Base-by-base conservation (phyloP, 2,888 invertebrate genomes). In the Seladonia tumulorum region DNA sequence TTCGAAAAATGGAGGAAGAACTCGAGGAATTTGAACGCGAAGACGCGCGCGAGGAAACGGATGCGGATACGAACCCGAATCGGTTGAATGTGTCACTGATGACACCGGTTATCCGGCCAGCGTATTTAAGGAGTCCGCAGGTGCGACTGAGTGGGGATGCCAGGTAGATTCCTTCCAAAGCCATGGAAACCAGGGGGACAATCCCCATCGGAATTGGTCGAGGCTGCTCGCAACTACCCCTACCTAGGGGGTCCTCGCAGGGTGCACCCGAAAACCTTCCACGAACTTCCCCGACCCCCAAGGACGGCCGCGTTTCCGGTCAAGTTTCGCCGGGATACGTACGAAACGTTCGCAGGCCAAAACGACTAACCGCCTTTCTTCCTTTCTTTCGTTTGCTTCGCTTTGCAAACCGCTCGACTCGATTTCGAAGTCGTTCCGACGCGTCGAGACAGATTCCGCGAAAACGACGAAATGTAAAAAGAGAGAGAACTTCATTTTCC, bases 111-210 rank as follows among this genome's bases (percentile, higher is more conserved):
- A 72, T 82, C 66, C 75, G 71, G 74, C 42, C 75, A 25, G 78
- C 49, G 78, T 89, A 88, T 89, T 87, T 89, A 86, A 81, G 53
- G 76, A 71, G 79, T 49, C 72, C 79, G 57, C 66, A 74, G 81
- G 85, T 76, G 76, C 35, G 79, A 76, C 60, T 47, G 73, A 81
- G 89, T 84, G 87, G 87, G 87, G 89, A 80, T 25, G 7, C 39
- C 81, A 87, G 87, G 87, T 83, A 83, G 72, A 78, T 86, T 81
- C 80, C 87, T 84, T 74, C 81, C 74, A 53, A 45, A n/a, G 1
- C 39, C 29, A 57, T 63, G 35, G 78, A 29, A 79, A 79, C 8
- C 7, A 57, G 57, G 53, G 72, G 57, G 60, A 47, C 75, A 29
- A 4, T 57, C 10, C 57, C 18, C 63, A 18, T 29, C n/a, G 25